phyloP scores from a whole-genome alignment of 1,140 invertebrate genomes.

The Holcopasites calliopsidis region DNA sequence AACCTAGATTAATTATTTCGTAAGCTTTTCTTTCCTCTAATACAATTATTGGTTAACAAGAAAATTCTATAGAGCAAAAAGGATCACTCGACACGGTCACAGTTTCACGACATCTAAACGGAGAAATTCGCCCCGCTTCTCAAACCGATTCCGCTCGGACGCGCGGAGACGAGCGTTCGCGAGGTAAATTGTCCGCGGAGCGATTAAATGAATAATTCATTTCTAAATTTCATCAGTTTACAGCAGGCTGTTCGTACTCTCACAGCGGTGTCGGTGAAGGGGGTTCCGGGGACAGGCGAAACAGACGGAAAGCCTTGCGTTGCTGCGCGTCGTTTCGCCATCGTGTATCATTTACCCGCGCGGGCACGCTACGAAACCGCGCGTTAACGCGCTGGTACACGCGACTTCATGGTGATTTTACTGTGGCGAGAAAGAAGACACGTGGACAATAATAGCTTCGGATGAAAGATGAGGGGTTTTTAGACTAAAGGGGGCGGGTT shows the following conservation, averaged over 20 bases:
- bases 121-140: slow-evolving; percentile 22
- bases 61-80: no score
- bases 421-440: neutral
- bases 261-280: neutral
- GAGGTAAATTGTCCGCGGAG: slow-evolving; percentile 43
- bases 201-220: slow-evolving; percentile 52
- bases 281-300: neutral
- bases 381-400: slow-evolving; percentile 28
- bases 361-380: slow-evolving; percentile 20
- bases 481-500: no score
- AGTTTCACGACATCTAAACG: neutral
- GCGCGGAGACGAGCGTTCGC: slow-evolving; percentile 15
- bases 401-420: slow-evolving; percentile 15
- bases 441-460: slow-evolving; percentile 3
- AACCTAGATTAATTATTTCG: no score
- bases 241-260: slow-evolving; percentile 23
- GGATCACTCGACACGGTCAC: neutral
- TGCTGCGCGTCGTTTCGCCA: slow-evolving; percentile 35
- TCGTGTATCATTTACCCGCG: slow-evolving; percentile 27
- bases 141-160: slow-evolving; percentile 7
- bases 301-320: slow-evolving; percentile 42
- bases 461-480: neutral
- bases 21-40: no score
- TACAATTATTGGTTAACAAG: no score
- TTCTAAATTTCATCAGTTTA: slow-evolving; percentile 45